These are phyloP conservation scores for Ranitomeya variabilis DNA, from an alignment of 2,113 vertebrate genomes.

Conservation along the genomic window DNA sequence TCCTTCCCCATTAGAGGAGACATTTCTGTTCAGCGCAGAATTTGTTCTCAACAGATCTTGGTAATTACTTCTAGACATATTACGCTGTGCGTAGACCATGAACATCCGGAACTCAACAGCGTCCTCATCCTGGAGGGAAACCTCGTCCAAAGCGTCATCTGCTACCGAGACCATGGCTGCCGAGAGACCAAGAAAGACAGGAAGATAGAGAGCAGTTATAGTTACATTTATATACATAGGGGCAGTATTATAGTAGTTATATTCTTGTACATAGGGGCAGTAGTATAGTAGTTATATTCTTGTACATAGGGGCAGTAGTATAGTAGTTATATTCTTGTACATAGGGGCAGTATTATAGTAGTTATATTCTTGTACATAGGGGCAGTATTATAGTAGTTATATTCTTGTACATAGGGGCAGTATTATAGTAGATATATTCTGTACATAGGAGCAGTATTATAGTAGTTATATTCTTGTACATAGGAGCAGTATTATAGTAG, in stretches of 20 bases:
- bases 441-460: no score
- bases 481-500: no score
- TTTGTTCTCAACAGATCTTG: not conserved
- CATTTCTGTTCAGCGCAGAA: not conserved
- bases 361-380: no score
- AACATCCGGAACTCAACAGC: conserved; percentile 69
- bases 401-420: no score
- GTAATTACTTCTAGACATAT: conserved; percentile 45
- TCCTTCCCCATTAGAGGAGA: fast-evolving
- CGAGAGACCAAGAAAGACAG: not conserved
- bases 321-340: no score
- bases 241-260: conserved; percentile 7
- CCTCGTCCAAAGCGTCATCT: conserved; percentile 62
- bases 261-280: not conserved
- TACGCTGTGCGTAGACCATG: conserved; percentile 62
- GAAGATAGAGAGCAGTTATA: not conserved
- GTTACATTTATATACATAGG: not conserved
- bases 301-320: no score
- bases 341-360: no score
- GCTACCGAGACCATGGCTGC: conserved; percentile 58
- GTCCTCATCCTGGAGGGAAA: conserved; percentile 64
- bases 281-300: no score
- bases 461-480: no score
- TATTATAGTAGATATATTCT: no score
- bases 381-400: no score